Evolutionary conservation across 2,888 invertebrate species (phyloP), one percentile per base, ranked within the genome.

Genomic region (Hemithea aestivaria): DNA sequence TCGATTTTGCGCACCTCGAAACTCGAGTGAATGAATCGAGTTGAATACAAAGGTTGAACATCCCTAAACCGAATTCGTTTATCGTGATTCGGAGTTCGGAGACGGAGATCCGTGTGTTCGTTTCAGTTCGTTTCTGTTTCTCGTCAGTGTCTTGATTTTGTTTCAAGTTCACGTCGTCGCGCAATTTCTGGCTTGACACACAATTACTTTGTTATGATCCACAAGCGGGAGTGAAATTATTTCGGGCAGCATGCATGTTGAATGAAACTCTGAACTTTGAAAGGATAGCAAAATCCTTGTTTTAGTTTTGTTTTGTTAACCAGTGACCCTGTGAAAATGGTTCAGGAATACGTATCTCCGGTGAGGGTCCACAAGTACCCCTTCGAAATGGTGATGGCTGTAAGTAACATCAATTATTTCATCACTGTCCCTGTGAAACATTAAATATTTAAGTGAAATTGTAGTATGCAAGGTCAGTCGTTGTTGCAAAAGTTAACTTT

Each of bases 351-450:
- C 87, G 94, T 95, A 76, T 95, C 96, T 52, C 97, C 97, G 60
- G 93, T 97, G 35, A 91, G 97, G 90, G 95, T 98, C 56, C 98
- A 97, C 88, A 97, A 97, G 85, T 92, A 94, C 79, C 94, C 97
- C 33, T 98, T 98, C 83, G 97, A 97, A 83, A 90, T 98, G 78
- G 96, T 97, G 60, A 97, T 98, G 97, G 93, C 94, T 88, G 97
- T 97, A 84, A 91, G 95, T 91, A 77, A 41, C 93, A 88, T 97
- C 96, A 84, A 91, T 95, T 91, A 77, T 44, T 51, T 34, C 27
- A 5, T 11, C 27, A 31, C 27, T 40, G 20, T 35, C 29, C n/a
- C 8, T 6, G 7, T 34, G 7, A 22, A 7, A 29, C 6, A 4
- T 6, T 20, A 5, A 32, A 29, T 41, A 32, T 39, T 32, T 40